Evolutionary conservation across 2,888 invertebrate species (phyloP), one percentile per base, ranked within the genome.

Genomic region (Ochropleura plecta): DNA sequence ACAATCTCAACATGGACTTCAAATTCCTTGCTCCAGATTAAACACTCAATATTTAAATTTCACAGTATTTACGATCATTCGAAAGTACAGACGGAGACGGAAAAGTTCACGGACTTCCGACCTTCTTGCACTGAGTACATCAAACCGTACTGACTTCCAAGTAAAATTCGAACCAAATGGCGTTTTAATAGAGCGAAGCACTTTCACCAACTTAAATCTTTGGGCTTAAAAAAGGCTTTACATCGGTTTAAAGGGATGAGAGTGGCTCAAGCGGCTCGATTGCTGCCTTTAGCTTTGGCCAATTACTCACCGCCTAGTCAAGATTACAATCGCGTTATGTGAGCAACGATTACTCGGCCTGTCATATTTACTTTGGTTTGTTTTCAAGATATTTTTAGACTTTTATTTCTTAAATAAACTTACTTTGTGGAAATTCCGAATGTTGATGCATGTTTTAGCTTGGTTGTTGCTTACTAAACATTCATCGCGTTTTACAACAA

Each of bases 181-280:
- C 92, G 92, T 95, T 95, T 95, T 96, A 95, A 96, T 96, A 95
- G 95, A 96, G 95, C 94, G 91, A 90, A 93, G 93, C 94, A 95
- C 95, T 96, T 96, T 95, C 94, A 92, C 95, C 94, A 96, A 96
- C 96, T 96, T 96, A 95, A 96, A 96, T 94, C 96, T 96, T 95
- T 93, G 90, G 95, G 96, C 96, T 96, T 96, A 95, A 96, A 95
- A 96, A 96, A 96, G 95, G 96, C 96, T 96, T 95, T 95, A 91
- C 93, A 93, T 95, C 91, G 96, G 96, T 96, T 96, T 96, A 95
- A 95, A 95, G 95, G 96, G 96, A 96, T 96, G 93, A 94, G 89
- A 90, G 88, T 90, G 95, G 95, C 95, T 95, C 93, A 93, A 90
- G 89, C 90, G 92, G 91, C 93, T 93, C 94, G 94, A 95, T 95